These are phyloP conservation scores for Microtus richardsoni DNA, from an alignment of 2,113 vertebrate species.

Conservation along the genomic window DNA sequence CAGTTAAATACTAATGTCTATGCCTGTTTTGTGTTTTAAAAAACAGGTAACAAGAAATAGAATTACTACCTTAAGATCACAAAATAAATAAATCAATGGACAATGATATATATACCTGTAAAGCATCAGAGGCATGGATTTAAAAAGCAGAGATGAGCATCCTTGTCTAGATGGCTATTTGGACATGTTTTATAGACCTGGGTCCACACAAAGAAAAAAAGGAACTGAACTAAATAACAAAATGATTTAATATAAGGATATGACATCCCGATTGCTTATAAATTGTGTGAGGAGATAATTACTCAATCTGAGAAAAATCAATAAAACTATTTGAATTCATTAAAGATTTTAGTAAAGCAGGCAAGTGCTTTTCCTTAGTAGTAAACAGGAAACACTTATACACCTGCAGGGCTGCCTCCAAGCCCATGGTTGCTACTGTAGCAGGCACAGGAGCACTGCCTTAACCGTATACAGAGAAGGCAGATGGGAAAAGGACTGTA, in stretches of 20 bases:
- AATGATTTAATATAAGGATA: not conserved
- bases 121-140: not conserved
- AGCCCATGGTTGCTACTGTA: not conserved
- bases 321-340: not conserved
- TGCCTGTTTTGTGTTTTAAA: not conserved
- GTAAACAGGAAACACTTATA: not conserved
- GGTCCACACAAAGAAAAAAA: not conserved
- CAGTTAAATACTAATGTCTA: not conserved
- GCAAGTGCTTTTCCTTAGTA: not conserved
- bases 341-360: not conserved
- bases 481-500: not conserved
- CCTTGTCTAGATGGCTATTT: not conserved
- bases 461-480: not conserved
- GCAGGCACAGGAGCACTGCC: not conserved
- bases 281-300: not conserved
- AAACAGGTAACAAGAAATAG: not conserved
- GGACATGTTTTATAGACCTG: not conserved
- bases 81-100: not conserved
- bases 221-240: not conserved
- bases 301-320: not conserved
- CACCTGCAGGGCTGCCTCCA: not conserved
- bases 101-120: not conserved
- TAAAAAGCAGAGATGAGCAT: conserved; percentile 19
- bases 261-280: not conserved
- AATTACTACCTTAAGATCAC: not conserved